Evolutionary conservation across 2,797 vertebrate species (phyloP).

Genomic region (Liasis olivaceus): DNA sequence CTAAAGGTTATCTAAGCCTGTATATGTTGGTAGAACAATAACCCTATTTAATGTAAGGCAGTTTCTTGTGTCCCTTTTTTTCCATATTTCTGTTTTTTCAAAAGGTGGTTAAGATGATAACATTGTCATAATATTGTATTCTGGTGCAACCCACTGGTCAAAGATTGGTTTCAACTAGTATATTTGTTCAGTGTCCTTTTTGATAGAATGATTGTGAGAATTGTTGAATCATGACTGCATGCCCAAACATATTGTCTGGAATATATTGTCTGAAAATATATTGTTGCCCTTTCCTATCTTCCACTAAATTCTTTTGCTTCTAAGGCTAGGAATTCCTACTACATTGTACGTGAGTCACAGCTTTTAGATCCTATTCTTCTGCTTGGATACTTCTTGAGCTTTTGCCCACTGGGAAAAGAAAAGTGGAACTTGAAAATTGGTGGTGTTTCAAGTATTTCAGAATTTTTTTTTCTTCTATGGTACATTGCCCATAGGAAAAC

Average conservation of each 20-base stretch:
- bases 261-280: neutral
- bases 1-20: neutral
- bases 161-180: neutral
- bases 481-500: neutral
- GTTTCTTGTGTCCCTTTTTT: neutral
- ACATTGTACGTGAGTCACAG: neutral
- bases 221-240: neutral
- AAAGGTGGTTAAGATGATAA: neutral
- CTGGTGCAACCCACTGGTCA: neutral
- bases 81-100: neutral
- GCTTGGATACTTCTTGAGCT: neutral
- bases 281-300: neutral
- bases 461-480: neutral
- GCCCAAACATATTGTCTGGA: neutral
- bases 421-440: neutral
- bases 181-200: neutral
- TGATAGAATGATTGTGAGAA: neutral
- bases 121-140: neutral
- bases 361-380: neutral
- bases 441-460: neutral
- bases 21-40: neutral
- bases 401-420: neutral
- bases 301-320: neutral
- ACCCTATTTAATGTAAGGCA: neutral
- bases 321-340: neutral